Base-by-base conservation (phyloP, 2,113 vertebrate species). In the Rhinopithecus roxellana region DNA sequence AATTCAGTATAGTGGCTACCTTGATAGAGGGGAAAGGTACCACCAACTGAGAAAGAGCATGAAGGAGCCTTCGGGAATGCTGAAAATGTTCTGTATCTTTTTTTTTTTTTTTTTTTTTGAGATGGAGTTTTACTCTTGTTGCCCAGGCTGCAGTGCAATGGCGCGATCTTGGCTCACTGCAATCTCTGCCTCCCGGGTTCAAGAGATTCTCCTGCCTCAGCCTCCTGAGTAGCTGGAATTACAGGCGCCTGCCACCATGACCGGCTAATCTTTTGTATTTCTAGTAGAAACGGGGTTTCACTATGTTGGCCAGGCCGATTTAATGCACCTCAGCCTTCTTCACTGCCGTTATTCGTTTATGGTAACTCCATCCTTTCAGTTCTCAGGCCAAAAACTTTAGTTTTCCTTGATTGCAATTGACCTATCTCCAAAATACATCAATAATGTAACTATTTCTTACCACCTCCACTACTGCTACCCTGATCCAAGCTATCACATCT, bases 351-450 rank as follows among this genome's bases (percentile, higher is more conserved):
- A 96, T 27, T 16, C 83, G 8, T 90, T 96, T 67, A 67, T 50
- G 13, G 5, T 86, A 96, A 89, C 10, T 88, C 27, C 69, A 96
- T 84, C 38, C 45, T 83, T 90, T 88, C 80, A 82, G 55, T 82
- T 95, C 55, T 88, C 30, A 90, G 18, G n/a, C 35, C 69, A 52
- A 88, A 89, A 93, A 52, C 52, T 57, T 97, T 38, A 95, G 48
- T 70, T 95, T 93, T 59, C 32, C 38, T 48, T 81, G 22, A 89
- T 43, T 86, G 81, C 50, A 92, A 59, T 3, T 92, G 74, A 25
- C 10, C 52, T 38, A 78, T 35, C 35, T 88, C 43, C 38, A 96
- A 95, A 93, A 92, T 25, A 64, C n/a, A 92, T n/a, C 38, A 40
- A 95, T 35, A 93, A 35, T 52, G 1, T 74, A 89, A 94, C 30